Evolutionary conservation across 1,140 invertebrate species (phyloP).

Genomic region (Lepidurus apus): DNA sequence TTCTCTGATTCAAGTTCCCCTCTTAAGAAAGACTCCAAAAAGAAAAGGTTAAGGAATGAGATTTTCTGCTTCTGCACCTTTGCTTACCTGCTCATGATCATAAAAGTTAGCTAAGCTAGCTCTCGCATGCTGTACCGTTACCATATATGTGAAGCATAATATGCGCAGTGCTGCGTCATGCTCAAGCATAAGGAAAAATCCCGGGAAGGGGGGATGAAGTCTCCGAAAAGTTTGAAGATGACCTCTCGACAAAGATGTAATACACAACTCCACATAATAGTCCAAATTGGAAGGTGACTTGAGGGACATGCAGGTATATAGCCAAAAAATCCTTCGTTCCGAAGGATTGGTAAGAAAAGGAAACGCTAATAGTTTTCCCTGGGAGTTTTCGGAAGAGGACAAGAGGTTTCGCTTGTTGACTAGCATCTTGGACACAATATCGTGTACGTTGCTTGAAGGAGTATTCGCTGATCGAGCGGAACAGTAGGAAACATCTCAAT

Average conservation of each 20-base stretch:
- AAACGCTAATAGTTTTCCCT: not conserved
- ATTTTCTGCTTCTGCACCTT: not conserved
- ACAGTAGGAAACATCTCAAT: slow-evolving; percentile 19
- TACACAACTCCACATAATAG: not conserved
- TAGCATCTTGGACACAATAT: not conserved
- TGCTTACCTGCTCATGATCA: slow-evolving; percentile 10
- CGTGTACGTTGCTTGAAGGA: not conserved
- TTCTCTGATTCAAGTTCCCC: too few relatives aligned
- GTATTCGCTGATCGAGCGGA: not conserved
- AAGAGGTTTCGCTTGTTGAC: slow-evolving; percentile 13
- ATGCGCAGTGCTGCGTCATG: not conserved
- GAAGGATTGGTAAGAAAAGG: not conserved
- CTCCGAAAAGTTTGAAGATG: not conserved
- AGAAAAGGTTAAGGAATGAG: not conserved
- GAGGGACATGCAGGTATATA: not conserved
- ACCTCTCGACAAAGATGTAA: slow-evolving; percentile 8
- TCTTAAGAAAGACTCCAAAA: not conserved
- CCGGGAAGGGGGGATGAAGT: not conserved
- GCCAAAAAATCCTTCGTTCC: too few relatives aligned
- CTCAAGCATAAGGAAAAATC: not conserved
- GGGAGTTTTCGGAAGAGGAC: not conserved
- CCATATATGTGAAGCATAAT: not conserved
- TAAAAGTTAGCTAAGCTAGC: not conserved
- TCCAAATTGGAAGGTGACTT: not conserved
- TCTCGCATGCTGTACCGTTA: not conserved